Evolutionary conservation across 64 coral and sea anemone genomes (phyloP), one percentile per base, ranked within the genome.

Genomic region (Actinia equina): DNA sequence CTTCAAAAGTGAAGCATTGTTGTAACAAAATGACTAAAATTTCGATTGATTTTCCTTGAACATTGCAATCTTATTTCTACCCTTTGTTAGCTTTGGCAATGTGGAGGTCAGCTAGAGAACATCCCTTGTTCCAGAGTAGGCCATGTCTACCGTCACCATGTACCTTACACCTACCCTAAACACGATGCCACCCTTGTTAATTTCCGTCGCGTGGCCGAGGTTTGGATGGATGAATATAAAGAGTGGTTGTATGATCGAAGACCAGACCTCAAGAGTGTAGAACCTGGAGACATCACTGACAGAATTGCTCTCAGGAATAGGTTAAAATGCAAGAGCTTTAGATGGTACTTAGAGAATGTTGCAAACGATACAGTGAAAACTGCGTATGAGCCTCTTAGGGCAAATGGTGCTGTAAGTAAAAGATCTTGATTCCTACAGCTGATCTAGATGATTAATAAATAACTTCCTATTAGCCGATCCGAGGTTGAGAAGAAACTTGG

Each of bases 141-240:
- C 17, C 97, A 99, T 58, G 97, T 99, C 17, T 99, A 99, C 76
- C 87, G 97, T 2, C 93, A 93, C 25, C 93, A 95, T 88, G 97
- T 99, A 13, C 97, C 97, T 4, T 99, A 99, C 41, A 90, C 97
- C 10, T 99, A 99, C 86, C 97, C 96, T 1, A 99, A 99, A 58
- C 80, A 89, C 82, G 93, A 99, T 76, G 97, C 97, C 13, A 94
- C 93, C 37, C 81, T 95, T 45, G 69, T 95, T 59, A 99, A 99
- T 56, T 99, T 99, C 57, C 87, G 89, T 43, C 91, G 97, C 60
- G 97, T 99, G 2, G 97, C 97, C 8, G 97, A 99, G 79, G 97
- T 99, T 4, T 99, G 97, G 97, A 99, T 99, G 97, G 97, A 99
- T 71, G 97, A 95, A 43, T 99, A 99, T 86, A 99, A 99, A 62